Base-by-base conservation (phyloP, 2,113 vertebrate genomes). In the Micromys minutus region DNA sequence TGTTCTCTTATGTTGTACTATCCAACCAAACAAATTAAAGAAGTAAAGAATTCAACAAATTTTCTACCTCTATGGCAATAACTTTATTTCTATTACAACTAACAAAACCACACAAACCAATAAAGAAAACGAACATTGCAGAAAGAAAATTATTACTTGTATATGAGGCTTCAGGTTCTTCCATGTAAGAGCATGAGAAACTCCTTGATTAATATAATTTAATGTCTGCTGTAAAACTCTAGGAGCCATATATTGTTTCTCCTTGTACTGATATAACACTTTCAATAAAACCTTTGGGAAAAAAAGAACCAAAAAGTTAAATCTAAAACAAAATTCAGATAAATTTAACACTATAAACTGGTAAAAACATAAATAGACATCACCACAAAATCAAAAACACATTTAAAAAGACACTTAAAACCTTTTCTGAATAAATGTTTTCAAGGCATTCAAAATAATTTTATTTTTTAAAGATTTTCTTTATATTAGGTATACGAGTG, bases 191-290 rank as follows among this genome's bases (percentile, higher is more conserved):
- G 99, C 99, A 59, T 99, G 99, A 42, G 99, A 99, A 95, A 99
- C 99, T 95, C 99, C 99, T 98, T 99, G 99, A 98, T 99, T 99
- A 97, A 99, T 99, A 95, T 99, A 99, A 98, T 99, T 99, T 89
- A 99, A 98, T 0, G 99, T 99, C 98, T 99, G 99, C 97, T 99
- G 99, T 96, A 99, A 98, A 97, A 99, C 99, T 98, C 99, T 98
- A 91, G 99, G 99, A 98, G 99, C 99, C 98, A 99, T 99, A 34
- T 99, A 99, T 96, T 99, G 99, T 97, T 99, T 99, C 97, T 99
- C 99, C 97, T 99, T 99, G 98, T 99, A 99, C 55, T 99, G 99
- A 98, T 99, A 99, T 45, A 99, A 98, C 88, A 99, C 99, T 98
- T 99, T 99, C 98, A 99, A 98, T 98, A 99, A 98, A 95, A 99